These are phyloP conservation scores for Scaptomyza flava DNA, from an alignment of 2,888 invertebrate genomes.

Conservation along the genomic window DNA sequence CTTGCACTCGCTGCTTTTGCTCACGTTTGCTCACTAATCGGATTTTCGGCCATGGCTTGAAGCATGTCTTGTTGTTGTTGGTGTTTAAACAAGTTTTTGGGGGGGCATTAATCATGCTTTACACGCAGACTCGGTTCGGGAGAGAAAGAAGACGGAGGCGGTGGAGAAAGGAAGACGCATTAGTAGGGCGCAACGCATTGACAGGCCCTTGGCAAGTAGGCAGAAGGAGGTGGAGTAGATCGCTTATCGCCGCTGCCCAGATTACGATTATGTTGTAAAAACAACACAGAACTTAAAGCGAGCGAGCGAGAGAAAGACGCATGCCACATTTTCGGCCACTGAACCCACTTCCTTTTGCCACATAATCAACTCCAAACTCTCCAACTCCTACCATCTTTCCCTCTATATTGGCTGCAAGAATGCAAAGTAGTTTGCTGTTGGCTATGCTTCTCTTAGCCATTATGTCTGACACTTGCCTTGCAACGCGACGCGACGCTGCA, in stretches of 20 bases:
- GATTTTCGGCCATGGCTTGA: slow-evolving; percentile 76
- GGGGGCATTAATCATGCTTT: slow-evolving; percentile 77
- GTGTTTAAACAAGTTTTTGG: slow-evolving; percentile 75
- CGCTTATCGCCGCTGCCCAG: slow-evolving; percentile 65
- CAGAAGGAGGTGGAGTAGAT: slow-evolving; percentile 46
- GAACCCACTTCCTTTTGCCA: slow-evolving; percentile 55
- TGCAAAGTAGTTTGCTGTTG: slow-evolving; percentile 34
- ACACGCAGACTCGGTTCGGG: slow-evolving; percentile 33
- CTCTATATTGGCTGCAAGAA: slow-evolving; percentile 1
- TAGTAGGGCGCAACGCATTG: slow-evolving; percentile 74
- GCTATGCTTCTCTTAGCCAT: slow-evolving; percentile 13
- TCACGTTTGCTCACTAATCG: slow-evolving; percentile 70
- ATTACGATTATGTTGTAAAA: slow-evolving; percentile 69
- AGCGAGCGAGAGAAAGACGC: slow-evolving; percentile 13
- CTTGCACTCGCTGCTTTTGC: slow-evolving; percentile 50
- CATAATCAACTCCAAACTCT: slow-evolving; percentile 33
- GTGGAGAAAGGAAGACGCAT: slow-evolving; percentile 50
- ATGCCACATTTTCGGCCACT: slow-evolving; percentile 48
- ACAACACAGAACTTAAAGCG: slow-evolving; percentile 22
- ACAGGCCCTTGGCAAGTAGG: slow-evolving; percentile 55
- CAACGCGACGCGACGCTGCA: slow-evolving; percentile 24
- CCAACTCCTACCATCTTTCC: neutral
- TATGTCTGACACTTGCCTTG: slow-evolving; percentile 33
- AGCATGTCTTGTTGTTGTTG: slow-evolving; percentile 51
- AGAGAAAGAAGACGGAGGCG: slow-evolving; percentile 6